Percentiles rank a stretch among this genome's conserved stretches.
phyloP scores from a whole-genome alignment of 2,113 vertebrate species.

The Salvelinus fontinalis region DNA sequence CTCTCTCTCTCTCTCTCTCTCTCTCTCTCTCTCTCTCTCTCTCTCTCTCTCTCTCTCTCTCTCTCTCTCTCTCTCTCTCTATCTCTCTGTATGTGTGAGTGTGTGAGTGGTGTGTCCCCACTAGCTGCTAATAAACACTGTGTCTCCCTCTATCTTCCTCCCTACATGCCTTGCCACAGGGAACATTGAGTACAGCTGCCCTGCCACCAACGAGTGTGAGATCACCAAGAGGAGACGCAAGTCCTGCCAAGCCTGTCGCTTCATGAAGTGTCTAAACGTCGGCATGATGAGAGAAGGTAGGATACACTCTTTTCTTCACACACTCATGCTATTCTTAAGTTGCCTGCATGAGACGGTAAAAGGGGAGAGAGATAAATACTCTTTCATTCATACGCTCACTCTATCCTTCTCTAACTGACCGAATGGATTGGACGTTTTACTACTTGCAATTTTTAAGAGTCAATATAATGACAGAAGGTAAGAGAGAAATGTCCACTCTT shows the following conservation, averaged over 20 bases:
- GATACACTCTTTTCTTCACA: conserved; percentile 28
- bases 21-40: not conserved
- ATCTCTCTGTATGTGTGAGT: not conserved
- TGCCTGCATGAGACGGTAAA: not conserved
- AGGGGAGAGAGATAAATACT: no score
- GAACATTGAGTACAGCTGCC: conserved; percentile 99
- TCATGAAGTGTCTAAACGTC: conserved; percentile 99
- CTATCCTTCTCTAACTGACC: not conserved
- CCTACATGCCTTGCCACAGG: conserved; percentile 77
- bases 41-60: conserved; percentile 4
- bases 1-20: no score
- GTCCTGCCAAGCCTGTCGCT: conserved; percentile 99
- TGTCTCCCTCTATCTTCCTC: conserved; percentile 43
- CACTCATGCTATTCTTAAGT: not conserved
- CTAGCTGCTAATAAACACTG: conserved; percentile 33
- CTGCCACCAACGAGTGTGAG: conserved; percentile 97
- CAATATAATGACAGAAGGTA: conserved; percentile 10
- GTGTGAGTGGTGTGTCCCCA: not conserved
- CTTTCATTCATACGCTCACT: not conserved
- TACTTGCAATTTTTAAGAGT: not conserved
- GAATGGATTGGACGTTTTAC: no score
- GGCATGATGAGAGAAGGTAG: conserved; percentile 99
- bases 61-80: not conserved
- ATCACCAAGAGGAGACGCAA: conserved; percentile 99
- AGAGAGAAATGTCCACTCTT: conserved; percentile 36